Conservation (phyloP, 2,797 vertebrate genomes). For the Psittacula derbiana region DNA sequence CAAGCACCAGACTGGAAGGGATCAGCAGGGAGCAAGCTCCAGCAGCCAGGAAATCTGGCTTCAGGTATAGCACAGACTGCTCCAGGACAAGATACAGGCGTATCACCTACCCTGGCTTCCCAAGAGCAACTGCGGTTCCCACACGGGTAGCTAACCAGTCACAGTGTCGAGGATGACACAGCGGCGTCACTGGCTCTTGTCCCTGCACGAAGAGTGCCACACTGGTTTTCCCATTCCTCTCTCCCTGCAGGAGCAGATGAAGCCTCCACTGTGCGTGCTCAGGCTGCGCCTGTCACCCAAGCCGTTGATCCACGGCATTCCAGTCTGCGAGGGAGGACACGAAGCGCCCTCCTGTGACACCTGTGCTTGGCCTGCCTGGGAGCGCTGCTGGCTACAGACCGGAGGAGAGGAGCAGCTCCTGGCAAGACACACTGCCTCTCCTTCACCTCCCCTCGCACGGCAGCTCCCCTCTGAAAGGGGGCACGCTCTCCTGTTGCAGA, state of each 20-base stretch:
- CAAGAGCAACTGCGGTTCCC: neutral
- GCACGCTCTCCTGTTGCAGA: neutral
- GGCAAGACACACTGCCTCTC: neutral
- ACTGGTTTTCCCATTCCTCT: rapidly evolving
- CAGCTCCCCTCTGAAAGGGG: neutral
- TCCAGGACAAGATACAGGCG: neutral
- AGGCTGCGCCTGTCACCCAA: neutral
- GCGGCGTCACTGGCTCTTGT: neutral
- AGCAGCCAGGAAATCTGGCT: neutral
- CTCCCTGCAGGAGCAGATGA: neutral
- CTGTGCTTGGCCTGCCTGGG: neutral
- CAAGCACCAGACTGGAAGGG: neutral
- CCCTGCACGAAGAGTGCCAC: neutral
- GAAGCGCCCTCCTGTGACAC: neutral
- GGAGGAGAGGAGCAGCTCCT: neutral
- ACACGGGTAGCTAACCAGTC: rapidly evolving
- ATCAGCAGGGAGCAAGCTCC: neutral
- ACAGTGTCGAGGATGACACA: rapidly evolving
- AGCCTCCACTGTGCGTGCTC: rapidly evolving
- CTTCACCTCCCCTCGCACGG: rapidly evolving
- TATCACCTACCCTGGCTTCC: neutral
- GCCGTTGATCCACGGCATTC: neutral
- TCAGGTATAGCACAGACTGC: neutral
- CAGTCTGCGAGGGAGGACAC: neutral
- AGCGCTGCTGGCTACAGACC: rapidly evolving